A percentile compares a stretch with the other conserved stretches of the same genome.
These are phyloP conservation scores for Drosophila kuntzei DNA, from an alignment of 2,888 invertebrate species.

Conservation along the genomic window DNA sequence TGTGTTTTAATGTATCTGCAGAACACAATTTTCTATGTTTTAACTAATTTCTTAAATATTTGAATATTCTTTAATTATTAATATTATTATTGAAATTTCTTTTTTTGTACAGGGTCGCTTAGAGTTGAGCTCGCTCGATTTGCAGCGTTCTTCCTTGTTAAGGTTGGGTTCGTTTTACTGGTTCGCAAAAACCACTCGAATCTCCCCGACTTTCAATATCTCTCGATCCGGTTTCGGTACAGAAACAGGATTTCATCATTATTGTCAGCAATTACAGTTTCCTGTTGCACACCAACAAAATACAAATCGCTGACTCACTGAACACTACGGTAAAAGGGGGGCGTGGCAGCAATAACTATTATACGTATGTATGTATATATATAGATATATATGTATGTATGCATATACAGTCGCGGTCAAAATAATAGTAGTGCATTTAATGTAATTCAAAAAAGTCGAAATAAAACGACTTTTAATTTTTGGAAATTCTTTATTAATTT, in stretches of 20 bases:
- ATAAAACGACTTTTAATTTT: no score
- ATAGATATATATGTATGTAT: no score
- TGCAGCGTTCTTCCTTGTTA: neutral
- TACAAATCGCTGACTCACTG: constrained; percentile 18
- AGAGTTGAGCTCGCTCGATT: neutral
- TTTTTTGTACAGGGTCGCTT: neutral
- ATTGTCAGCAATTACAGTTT: constrained; percentile 8
- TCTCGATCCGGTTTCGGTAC: constrained; percentile 10
- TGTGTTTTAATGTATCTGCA: no score
- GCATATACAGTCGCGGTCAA: neutral
- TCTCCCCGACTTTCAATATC: neutral
- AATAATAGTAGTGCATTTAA: no score
- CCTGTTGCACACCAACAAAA: neutral
- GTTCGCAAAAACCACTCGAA: constrained; percentile 11
- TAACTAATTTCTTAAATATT: no score
- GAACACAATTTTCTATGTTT: no score
- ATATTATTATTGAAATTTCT: neutral
- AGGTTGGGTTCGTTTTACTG: constrained; percentile 4
- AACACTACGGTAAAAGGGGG: neutral
- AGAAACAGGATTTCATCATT: constrained; percentile 26
- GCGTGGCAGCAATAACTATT: constrained; percentile 2
- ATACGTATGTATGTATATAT: neutral
- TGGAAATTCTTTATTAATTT: no score
- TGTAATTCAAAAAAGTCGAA: no score
- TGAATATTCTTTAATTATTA: no score